Evolutionary conservation across 2,888 invertebrate genomes (phyloP).

Genomic region (Eurytoma californica): DNA sequence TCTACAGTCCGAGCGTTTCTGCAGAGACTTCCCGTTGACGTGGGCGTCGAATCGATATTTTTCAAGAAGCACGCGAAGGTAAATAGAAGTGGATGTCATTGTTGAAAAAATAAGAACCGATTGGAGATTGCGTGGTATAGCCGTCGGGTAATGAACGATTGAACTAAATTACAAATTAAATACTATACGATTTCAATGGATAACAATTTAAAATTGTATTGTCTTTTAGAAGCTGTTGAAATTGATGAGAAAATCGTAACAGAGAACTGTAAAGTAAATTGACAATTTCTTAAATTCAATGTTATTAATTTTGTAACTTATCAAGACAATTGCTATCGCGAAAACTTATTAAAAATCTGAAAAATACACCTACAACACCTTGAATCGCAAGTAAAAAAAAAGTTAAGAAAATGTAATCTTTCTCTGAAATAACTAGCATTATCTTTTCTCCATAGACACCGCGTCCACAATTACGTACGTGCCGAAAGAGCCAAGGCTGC

Average conservation of each 20-base stretch:
- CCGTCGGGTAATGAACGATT: too few relatives aligned
- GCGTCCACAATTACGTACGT: slow-evolving; percentile 64
- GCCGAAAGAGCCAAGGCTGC: slow-evolving; percentile 63
- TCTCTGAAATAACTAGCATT: not conserved
- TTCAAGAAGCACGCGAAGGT: not conserved
- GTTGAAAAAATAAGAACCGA: not conserved
- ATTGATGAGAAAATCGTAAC: too few relatives aligned
- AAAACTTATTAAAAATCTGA: not conserved
- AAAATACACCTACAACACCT: not conserved
- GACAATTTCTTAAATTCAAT: too few relatives aligned
- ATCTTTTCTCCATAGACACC: not conserved
- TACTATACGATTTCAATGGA: too few relatives aligned
- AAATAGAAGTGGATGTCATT: not conserved
- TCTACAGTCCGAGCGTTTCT: not conserved
- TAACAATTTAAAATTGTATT: too few relatives aligned
- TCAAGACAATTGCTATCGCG: too few relatives aligned
- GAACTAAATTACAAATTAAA: too few relatives aligned
- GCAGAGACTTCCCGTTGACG: slow-evolving; percentile 25
- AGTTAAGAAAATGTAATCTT: not conserved
- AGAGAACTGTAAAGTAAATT: too few relatives aligned
- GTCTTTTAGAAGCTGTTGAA: too few relatives aligned
- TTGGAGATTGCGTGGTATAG: not conserved
- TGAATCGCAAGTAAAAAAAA: not conserved
- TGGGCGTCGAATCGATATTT: not conserved
- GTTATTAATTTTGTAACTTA: too few relatives aligned